phyloP scores from a whole-genome alignment of 1,140 invertebrate species.

The Neodiprion pinetum region DNA sequence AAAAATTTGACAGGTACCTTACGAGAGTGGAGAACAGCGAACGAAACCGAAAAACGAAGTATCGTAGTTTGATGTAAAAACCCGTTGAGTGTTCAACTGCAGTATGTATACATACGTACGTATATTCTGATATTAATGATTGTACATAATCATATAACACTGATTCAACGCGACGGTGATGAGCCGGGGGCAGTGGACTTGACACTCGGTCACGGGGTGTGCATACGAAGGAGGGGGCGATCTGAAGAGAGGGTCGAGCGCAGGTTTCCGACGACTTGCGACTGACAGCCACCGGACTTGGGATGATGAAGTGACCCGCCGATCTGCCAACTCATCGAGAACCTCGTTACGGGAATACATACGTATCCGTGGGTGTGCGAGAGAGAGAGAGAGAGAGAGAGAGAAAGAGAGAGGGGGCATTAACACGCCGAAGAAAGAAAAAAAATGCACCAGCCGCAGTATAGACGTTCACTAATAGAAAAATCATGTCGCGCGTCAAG shows the following conservation, averaged over 20 bases:
- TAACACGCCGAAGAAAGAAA: constrained; percentile 1
- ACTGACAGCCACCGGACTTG: neutral
- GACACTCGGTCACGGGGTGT: neutral
- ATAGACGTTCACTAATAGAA: neutral
- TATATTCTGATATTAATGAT: too few species aligned
- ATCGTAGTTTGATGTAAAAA: too few species aligned
- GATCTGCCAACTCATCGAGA: constrained; percentile 3
- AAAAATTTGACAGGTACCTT: too few species aligned
- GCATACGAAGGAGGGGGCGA: neutral
- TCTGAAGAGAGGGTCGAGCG: neutral
- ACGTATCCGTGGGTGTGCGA: constrained; percentile 1
- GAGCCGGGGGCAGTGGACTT: neutral
- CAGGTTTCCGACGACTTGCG: neutral
- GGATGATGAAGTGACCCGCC: constrained; percentile 1
- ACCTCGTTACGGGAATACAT: neutral
- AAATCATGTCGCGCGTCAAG: constrained; percentile 2
- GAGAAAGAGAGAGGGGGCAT: constrained; percentile 6
- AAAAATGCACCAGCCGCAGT: constrained; percentile 23
- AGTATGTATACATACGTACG: too few species aligned
- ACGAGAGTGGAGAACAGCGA: too few species aligned
- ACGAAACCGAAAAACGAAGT: too few species aligned
- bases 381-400: constrained; percentile 18
- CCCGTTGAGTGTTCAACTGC: too few species aligned
- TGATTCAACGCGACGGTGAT: neutral
- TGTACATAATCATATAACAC: too few species aligned